Percentiles rank a stretch among this genome's conserved stretches.
Conservation (phyloP, 2,113 vertebrate species). For the Bubalus kerabau region DNA sequence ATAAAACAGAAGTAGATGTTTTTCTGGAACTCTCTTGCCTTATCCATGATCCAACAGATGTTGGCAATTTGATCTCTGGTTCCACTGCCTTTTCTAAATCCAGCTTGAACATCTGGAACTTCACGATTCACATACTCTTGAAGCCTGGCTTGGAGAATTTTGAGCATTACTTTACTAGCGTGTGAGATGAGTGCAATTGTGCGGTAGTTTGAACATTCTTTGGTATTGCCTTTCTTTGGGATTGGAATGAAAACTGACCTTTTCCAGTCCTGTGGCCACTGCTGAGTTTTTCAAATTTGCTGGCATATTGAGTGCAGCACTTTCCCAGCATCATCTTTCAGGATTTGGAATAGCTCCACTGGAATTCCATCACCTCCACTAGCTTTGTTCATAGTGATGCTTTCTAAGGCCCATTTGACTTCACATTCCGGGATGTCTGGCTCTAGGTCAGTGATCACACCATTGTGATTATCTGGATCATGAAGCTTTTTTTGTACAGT, state of each 20-base stretch:
- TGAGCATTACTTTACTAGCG: not conserved
- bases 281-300: not conserved
- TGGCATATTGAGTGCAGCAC: not conserved
- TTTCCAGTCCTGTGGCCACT: not conserved
- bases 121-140: accelerated
- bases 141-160: not conserved
- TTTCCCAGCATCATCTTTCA: not conserved
- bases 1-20: not conserved
- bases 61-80: not conserved
- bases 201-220: not conserved
- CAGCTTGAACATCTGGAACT: not conserved
- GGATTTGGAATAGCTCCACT: not conserved
- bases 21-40: not conserved
- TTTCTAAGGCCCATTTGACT: not conserved
- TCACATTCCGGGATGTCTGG: not conserved
- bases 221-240: not conserved
- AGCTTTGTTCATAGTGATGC: not conserved
- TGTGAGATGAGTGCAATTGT: not conserved
- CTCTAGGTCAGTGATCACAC: not conserved
- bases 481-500: not conserved
- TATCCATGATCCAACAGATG: accelerated
- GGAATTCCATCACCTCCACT: not conserved
- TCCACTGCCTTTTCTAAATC: not conserved
- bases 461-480: not conserved
- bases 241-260: not conserved